phyloP scores from a whole-genome alignment of 2,113 vertebrate species.

The Syngnathus floridae region DNA sequence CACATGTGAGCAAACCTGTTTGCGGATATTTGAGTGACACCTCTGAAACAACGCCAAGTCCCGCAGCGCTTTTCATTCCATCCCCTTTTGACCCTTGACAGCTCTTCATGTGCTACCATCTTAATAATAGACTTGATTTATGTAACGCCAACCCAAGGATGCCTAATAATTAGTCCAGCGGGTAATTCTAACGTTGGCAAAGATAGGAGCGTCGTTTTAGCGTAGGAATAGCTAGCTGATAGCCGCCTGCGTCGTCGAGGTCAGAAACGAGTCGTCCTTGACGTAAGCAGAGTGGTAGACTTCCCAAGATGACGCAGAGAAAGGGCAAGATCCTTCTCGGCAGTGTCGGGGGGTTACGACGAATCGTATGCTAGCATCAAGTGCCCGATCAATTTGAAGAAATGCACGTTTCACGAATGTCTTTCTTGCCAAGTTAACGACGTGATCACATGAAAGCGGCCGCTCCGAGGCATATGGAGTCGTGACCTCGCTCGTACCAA shows the following conservation, averaged over 20 bases:
- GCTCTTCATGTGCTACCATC: not conserved
- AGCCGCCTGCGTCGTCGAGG: no score
- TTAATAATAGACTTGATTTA: not conserved
- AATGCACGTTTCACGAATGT: not conserved
- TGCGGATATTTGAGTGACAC: constrained; percentile 29
- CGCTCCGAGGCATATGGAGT: constrained; percentile 30
- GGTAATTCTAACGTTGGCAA: no score
- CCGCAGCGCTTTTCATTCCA: constrained; percentile 7
- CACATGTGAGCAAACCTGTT: constrained; percentile 57
- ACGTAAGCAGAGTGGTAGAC: no score
- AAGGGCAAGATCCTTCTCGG: no score
- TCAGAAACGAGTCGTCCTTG: no score
- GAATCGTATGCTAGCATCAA: no score
- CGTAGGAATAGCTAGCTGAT: not conserved
- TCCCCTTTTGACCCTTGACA: not conserved
- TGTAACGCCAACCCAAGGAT: no score
- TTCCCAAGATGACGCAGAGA: no score
- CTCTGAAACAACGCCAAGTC: constrained; percentile 36
- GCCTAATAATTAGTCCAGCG: no score
- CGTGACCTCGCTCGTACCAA: constrained; percentile 38
- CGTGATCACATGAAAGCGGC: constrained; percentile 1
- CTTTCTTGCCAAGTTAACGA: not conserved
- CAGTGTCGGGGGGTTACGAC: no score
- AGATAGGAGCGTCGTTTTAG: no score
- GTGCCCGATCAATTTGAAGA: no score